Percentiles rank a stretch among this genome's conserved stretches.
phyloP scores from a whole-genome alignment of 2,888 invertebrate genomes.

The Ceraclea dissimilis region DNA sequence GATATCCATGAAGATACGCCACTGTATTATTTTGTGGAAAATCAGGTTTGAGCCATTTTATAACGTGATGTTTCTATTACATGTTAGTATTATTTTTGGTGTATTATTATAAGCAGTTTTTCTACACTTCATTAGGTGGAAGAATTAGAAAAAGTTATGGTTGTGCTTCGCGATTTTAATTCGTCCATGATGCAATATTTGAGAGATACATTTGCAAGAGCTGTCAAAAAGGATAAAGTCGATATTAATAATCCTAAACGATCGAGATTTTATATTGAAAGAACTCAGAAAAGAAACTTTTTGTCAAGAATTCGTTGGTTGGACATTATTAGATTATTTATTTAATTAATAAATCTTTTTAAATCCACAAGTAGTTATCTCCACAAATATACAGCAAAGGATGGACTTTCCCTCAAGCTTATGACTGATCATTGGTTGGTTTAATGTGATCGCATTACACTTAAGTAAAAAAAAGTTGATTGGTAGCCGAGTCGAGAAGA shows the following conservation, averaged over 20 bases:
- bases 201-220: not conserved
- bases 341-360: not conserved
- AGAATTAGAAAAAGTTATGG: not conserved
- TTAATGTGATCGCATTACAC: too few species aligned
- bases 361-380: too few species aligned
- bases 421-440: too few species aligned
- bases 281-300: not conserved
- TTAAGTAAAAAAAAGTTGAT: too few species aligned
- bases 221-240: not conserved
- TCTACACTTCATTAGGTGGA: too few species aligned
- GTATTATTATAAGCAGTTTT: too few species aligned
- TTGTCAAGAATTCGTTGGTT: not conserved
- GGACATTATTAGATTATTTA: not conserved
- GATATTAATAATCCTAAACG: not conserved
- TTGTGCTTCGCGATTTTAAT: not conserved
- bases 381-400: too few species aligned
- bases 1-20: slow-evolving; percentile 42
- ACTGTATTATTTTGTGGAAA: slow-evolving; percentile 64
- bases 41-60: slow-evolving; percentile 58
- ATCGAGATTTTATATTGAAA: not conserved
- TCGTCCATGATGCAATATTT: not conserved
- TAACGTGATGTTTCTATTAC: too few species aligned
- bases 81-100: too few species aligned
- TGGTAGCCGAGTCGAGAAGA: too few species aligned
- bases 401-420: too few species aligned